phyloP scores from a whole-genome alignment of 2,113 vertebrate species.

The Butorides virescens region DNA sequence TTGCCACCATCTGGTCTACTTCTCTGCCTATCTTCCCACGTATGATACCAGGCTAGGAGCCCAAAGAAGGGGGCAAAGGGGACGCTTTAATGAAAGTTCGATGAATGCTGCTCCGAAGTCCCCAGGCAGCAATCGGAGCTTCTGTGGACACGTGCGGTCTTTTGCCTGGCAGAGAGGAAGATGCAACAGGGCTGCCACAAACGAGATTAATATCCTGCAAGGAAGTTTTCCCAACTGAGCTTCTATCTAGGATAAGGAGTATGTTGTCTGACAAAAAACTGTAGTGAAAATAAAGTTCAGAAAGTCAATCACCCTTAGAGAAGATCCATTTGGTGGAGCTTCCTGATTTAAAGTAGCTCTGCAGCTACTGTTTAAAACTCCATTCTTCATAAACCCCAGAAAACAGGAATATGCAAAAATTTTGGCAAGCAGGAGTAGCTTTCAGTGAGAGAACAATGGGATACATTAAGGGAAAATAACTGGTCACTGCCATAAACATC shows the following conservation, averaged over 20 bases:
- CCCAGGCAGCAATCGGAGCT: neutral
- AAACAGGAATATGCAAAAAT: neutral
- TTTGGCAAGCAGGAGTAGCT: neutral
- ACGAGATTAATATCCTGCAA: neutral
- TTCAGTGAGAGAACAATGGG: neutral
- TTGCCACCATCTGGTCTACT: conserved; percentile 1
- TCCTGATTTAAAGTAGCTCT: neutral
- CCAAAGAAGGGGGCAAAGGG: neutral
- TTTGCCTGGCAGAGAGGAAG: neutral
- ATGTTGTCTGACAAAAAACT: neutral
- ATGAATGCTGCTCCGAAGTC: neutral
- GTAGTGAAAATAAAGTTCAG: neutral
- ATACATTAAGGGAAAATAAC: neutral
- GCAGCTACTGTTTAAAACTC: neutral
- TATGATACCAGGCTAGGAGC: neutral
- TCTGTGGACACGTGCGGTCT: neutral
- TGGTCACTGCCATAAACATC: neutral
- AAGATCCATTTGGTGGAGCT: neutral
- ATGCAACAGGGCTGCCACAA: neutral
- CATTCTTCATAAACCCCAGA: neutral
- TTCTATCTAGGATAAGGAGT: neutral
- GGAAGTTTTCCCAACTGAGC: neutral
- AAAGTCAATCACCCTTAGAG: neutral
- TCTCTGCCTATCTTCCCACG: neutral
- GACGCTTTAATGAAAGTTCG: neutral